Percentiles rank a stretch among this genome's conserved stretches.
phyloP scores from a whole-genome alignment of 2,888 invertebrate genomes.

The Cosmopolites sordidus region DNA sequence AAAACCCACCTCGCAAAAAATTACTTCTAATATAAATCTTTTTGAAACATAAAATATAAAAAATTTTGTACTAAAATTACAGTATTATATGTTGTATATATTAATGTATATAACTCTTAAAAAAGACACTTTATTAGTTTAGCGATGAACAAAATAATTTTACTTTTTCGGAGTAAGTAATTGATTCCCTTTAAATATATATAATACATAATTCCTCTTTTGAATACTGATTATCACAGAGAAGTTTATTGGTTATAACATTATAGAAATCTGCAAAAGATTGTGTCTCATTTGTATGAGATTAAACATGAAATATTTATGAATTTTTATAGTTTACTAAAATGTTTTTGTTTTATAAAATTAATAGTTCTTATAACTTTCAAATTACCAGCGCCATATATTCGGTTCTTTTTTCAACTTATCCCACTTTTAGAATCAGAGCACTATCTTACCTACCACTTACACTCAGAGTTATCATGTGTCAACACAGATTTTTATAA shows the following conservation, averaged over 20 bases:
- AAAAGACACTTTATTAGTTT: conserved; percentile 1
- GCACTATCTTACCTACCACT: too few species aligned
- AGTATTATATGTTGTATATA: too few species aligned
- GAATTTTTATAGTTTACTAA: neutral
- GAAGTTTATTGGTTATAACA: conserved; percentile 6
- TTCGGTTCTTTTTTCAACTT: neutral
- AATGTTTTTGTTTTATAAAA: neutral
- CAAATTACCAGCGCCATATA: neutral
- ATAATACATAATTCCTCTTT: conserved; percentile 6
- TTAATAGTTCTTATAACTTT: neutral
- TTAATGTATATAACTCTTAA: neutral
- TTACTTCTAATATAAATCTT: too few species aligned
- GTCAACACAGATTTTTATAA: too few species aligned
- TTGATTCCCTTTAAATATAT: conserved; percentile 14
- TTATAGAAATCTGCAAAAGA: neutral
- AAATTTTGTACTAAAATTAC: too few species aligned
- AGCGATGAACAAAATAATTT: neutral
- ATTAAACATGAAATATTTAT: neutral
- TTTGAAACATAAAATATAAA: too few species aligned
- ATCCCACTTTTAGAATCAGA: neutral
- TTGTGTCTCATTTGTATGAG: neutral
- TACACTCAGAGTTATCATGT: too few species aligned
- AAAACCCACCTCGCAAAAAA: too few species aligned
- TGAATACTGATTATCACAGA: conserved; percentile 16
- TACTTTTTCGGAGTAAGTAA: neutral